Conservation (phyloP, 2,797 vertebrate genomes). For the Leuciscus waleckii region DNA sequence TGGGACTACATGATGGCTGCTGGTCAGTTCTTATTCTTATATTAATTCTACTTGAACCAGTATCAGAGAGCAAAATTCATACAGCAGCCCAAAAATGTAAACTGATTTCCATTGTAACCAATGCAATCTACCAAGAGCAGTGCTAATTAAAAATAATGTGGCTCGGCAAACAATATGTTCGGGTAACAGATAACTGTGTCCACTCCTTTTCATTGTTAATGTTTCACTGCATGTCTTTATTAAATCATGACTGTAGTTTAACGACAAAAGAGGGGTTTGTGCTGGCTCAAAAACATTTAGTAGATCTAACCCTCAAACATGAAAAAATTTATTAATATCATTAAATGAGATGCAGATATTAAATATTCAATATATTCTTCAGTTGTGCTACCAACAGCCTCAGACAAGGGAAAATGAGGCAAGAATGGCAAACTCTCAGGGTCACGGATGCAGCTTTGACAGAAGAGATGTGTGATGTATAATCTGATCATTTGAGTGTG, state of each 20-base stretch:
- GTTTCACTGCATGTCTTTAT: not conserved
- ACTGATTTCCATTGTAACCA: not conserved
- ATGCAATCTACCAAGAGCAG: not conserved
- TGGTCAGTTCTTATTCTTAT: conserved; percentile 78
- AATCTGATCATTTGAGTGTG: conserved; percentile 46
- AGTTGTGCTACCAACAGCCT: not conserved
- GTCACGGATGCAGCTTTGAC: conserved; percentile 24
- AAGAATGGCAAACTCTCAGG: conserved; percentile 17
- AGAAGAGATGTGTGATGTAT: conserved; percentile 50
- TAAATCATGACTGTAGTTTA: not conserved
- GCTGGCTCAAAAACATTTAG: not conserved
- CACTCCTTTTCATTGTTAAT: not conserved
- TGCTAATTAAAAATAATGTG: not conserved
- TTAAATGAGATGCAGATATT: not conserved
- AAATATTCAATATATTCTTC: no score
- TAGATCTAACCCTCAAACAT: not conserved
- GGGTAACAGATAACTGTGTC: not conserved
- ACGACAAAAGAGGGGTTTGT: not conserved
- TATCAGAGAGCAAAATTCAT: not conserved
- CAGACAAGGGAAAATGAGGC: conserved; percentile 17
- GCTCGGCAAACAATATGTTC: not conserved
- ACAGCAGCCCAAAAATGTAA: not conserved
- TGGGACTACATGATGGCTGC: conserved; percentile 99
- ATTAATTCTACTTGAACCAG: not conserved
- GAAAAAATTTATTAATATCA: not conserved